Percentiles rank a stretch among this genome's conserved stretches.
These are phyloP conservation scores for Cecropterus lyciades DNA, from an alignment of 1,140 invertebrate genomes.

Conservation along the genomic window DNA sequence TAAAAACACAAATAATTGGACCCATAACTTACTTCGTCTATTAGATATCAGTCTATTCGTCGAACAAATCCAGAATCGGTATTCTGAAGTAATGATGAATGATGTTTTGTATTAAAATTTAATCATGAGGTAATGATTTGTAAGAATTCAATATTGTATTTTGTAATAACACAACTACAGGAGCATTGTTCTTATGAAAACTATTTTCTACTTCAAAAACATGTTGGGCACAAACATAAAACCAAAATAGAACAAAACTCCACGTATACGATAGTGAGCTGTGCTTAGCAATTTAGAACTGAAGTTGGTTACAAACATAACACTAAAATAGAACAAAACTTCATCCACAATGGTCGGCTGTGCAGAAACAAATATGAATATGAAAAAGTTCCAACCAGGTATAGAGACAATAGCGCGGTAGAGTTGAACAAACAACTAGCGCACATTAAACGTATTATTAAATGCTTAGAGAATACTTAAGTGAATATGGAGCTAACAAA, in stretches of 20 bases:
- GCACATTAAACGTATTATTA: slow-evolving; percentile 3
- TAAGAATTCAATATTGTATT: no score
- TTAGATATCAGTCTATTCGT: no score
- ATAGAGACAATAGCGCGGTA: background rate
- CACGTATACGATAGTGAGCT: background rate
- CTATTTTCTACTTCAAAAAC: background rate
- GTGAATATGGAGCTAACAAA: background rate
- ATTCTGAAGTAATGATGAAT: no score
- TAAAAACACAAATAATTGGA: no score
- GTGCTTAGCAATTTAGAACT: background rate
- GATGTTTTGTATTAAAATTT: no score
- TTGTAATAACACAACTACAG: no score
- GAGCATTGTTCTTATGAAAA: no score
- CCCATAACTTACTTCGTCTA: no score
- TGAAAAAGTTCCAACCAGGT: slow-evolving; percentile 4
- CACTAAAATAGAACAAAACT: background rate
- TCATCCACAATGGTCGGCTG: background rate
- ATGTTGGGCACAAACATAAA: background rate
- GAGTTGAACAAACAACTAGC: background rate
- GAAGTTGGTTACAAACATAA: background rate
- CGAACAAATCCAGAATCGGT: no score
- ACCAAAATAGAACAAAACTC: background rate
- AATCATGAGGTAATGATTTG: no score
- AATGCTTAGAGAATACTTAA: background rate
- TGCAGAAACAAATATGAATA: background rate